These are phyloP conservation scores for Sandelia bainsii DNA, from an alignment of 2,797 vertebrate genomes.

Conservation along the genomic window DNA sequence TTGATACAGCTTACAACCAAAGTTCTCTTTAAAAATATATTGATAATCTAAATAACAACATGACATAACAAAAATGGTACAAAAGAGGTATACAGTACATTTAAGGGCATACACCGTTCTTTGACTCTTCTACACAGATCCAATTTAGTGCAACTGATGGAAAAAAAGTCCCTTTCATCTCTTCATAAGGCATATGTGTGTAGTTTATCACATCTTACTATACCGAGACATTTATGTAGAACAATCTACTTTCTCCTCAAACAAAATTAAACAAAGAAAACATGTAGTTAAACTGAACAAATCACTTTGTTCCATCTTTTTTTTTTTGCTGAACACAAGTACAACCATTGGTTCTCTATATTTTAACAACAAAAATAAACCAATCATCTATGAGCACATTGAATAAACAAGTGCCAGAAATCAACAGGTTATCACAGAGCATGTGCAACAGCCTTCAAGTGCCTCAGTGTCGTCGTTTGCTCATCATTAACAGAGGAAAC, in stretches of 20 bases:
- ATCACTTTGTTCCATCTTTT: conserved; percentile 1
- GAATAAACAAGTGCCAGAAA: conserved; percentile 43
- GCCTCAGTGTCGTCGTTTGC: conserved; percentile 61
- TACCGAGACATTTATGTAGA: conserved; percentile 53
- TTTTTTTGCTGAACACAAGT: neutral
- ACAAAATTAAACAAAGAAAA: conserved; percentile 28
- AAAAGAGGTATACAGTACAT: conserved; percentile 72
- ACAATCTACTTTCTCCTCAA: conserved; percentile 6
- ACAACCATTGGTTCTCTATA: conserved; percentile 10
- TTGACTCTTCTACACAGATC: conserved; percentile 44
- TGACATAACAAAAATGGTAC: conserved; percentile 59
- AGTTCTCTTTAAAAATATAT: conserved; percentile 69
- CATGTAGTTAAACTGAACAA: conserved; percentile 24
- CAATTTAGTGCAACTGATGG: conserved; percentile 71
- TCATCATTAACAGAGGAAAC: conserved; percentile 47
- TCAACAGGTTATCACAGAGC: conserved; percentile 57
- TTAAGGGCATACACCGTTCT: conserved; percentile 50
- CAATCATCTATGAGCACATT: conserved; percentile 62
- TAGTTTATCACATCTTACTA: conserved; percentile 71
- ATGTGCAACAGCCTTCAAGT: conserved; percentile 69
- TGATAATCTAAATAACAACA: conserved; percentile 64
- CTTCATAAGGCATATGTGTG: conserved; percentile 80
- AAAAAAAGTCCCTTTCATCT: conserved; percentile 52
- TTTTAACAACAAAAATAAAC: conserved; percentile 16
- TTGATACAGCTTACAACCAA: conserved; percentile 51